Evolutionary conservation across 2,797 vertebrate species (phyloP), one percentile per base, ranked within the genome.

Genomic region (Petrocephalus sullivani): DNA sequence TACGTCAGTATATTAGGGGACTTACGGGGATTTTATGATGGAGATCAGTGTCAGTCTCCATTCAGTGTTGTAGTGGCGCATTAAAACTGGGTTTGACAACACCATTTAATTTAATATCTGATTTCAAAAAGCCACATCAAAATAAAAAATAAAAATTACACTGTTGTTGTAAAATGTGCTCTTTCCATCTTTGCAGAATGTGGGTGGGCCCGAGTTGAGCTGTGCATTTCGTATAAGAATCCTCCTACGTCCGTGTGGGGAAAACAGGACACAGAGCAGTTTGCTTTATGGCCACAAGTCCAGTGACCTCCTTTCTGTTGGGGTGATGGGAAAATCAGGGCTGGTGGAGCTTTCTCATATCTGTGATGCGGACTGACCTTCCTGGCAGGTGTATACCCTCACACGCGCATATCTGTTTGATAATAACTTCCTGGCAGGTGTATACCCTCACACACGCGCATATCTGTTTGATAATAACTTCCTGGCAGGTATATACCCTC

Each of bases 301-400:
- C 37, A 87, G 64, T 87, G 64, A 64, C 58, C 51, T 89, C 90
- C 87, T 89, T 90, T 64, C 85, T 9, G 58, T 88, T 75, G 83
- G 56, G 87, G 88, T 89, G 89, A 90, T 88, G 88, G 64, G 91
- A 89, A 90, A 91, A 33, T 58, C 60, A 87, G 87, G 85, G 49
- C 21, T 19, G 16, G 12, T 64, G 49, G 49, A 3, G 61, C n/a
- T 21, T 49, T 78, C 85, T 58, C 14, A 58, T 49, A 33, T 53
- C 16, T 87, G 85, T 84, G 28, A 88, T 37, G 86, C 64, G 87
- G 12, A 88, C 85, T 88, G 87, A 82, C 56, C 78, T 6, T 82
- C 75, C 90, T 61, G 88, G 88, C 8, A 37, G 51, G 61, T 23
- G 88, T 61, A n/a, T n/a, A n/a, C n/a, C n/a, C n/a, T n/a, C n/a